Evolutionary conservation across 2,888 invertebrate genomes (phyloP), one percentile per base, ranked within the genome.

Genomic region (Vannuccia rotundouncinata): DNA sequence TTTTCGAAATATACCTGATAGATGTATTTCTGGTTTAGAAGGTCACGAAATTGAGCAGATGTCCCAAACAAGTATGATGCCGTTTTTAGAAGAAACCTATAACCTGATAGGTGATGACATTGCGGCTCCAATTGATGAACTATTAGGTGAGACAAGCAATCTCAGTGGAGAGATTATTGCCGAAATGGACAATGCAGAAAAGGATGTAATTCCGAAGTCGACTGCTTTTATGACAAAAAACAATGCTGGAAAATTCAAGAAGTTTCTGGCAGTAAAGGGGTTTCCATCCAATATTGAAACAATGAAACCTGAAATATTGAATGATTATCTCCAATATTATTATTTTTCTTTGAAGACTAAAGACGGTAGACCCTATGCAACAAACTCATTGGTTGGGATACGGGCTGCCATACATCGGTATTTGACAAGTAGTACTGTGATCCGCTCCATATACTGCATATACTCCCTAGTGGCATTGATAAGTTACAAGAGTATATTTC

Each of bases 171-270:
- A 75, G 75, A 75, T 75, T 31, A 75, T 30, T 29, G 29, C 31
- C 29, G 75, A 75, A 75, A 75, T 75, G 75, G 75, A 75, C 75
- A 5, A 75, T 10, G 27, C 30, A 31, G 75, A 75, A 75, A 75
- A 75, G 31, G 2, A 29, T 30, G 22, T 75, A 29, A 31, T 75
- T 75, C 75, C 30, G 75, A 75, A 75, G 75, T 75, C 29, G 30
- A 75, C 75, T 31, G 75, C 22, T 31, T 75, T 75, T 75, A 29
- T 29, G 25, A 75, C 75, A n/a, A 73, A 73, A 27, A n/a, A 22
- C 29, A 5, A 73, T 27, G 5, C 73, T 25, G 5, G n/a, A 73
- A 73, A 10, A 73, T 73, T 73, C 29, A 27, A 73, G 27, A 27
- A n/a, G 5, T 73, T 73, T 27, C 29, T 73, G 73, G n/a, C 10